Evolutionary conservation across 37 sponge, comb jelly and placozoan species (phyloP), one percentile per base, ranked within the genome.

Genomic region (Crambe crambe): DNA sequence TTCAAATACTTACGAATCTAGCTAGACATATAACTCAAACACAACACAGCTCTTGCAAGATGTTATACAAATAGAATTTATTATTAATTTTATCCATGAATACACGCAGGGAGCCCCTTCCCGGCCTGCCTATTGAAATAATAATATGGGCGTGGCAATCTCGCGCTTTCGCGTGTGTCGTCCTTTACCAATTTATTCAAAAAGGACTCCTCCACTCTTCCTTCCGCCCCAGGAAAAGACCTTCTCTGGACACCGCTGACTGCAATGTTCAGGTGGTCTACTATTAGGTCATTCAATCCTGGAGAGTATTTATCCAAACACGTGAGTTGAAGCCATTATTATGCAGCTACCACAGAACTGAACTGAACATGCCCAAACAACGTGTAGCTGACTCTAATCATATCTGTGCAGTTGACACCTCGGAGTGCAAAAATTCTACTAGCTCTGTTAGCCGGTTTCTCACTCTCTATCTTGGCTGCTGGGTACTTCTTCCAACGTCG

Each of bases 381-480:
- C n/a, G n/a, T n/a, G n/a, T n/a, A n/a, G n/a, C n/a, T n/a, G n/a
- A n/a, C n/a, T n/a, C n/a, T n/a, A n/a, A n/a, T n/a, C n/a, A n/a
- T n/a, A n/a, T n/a, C n/a, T n/a, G n/a, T 44, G 23, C 42, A 72
- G 73, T 29, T 72, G 27, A 51, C 31, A n/a, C 54, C 74, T 54
- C 27, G 79, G 9, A 41, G 37, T 31, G 36, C 68, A 10, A 27
- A 32, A 56, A 18, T 87, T 20, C 18, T 75, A 27, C 63, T 87
- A 29, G 77, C 62, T 21, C 37, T 87, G 54, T 23, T 87, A 44
- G 64, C 82, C 0, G 82, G 88, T 10, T n/a, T 81, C 22, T 87
- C 88, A 25, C 51, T 81, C 0, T 68, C 77, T 25, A 40, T 81
- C 22, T 56, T 87, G 36, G 60, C 62, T 2, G 77, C 88, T 69